Percentiles rank a stretch among this genome's conserved stretches.
These are phyloP conservation scores for Cryptophagus acutangulus DNA, from an alignment of 2,888 invertebrate species.

Conservation along the genomic window DNA sequence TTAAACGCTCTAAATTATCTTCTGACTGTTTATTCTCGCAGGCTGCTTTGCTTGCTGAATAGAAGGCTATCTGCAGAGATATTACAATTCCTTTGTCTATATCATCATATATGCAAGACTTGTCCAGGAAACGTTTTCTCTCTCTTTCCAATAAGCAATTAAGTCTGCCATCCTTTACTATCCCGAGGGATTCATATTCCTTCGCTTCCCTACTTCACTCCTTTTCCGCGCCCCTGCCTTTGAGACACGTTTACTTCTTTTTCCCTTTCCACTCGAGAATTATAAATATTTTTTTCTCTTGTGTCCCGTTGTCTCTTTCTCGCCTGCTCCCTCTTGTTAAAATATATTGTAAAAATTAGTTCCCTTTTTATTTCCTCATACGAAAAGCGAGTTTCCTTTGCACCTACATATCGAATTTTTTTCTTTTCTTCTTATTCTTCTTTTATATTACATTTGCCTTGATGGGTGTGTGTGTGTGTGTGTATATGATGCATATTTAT, in stretches of 20 bases:
- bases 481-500: too few species aligned
- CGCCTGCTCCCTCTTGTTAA: too few species aligned
- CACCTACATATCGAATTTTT: too few species aligned
- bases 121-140: conserved; percentile 39
- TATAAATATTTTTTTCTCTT: conserved; percentile 47
- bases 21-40: conserved; percentile 35
- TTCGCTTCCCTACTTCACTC: conserved; percentile 31
- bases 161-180: conserved; percentile 41
- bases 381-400: too few species aligned
- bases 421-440: too few species aligned
- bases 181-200: conserved; percentile 45
- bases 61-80: conserved; percentile 32
- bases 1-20: conserved; percentile 37
- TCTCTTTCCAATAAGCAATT: conserved; percentile 39
- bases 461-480: too few species aligned
- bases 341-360: too few species aligned
- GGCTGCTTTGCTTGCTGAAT: conserved; percentile 17
- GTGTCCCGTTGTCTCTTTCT: too few species aligned
- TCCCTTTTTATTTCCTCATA: too few species aligned
- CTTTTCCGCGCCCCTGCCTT: conserved; percentile 19
- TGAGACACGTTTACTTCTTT: conserved; percentile 33
- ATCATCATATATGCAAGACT: conserved; percentile 50
- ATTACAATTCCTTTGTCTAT: conserved; percentile 44
- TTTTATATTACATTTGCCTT: too few species aligned
- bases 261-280: conserved; percentile 43